A percentile compares a stretch with the other conserved stretches of the same genome.
These are phyloP conservation scores for Glyptemys insculpta DNA, from an alignment of 2,797 vertebrate genomes.

Conservation along the genomic window DNA sequence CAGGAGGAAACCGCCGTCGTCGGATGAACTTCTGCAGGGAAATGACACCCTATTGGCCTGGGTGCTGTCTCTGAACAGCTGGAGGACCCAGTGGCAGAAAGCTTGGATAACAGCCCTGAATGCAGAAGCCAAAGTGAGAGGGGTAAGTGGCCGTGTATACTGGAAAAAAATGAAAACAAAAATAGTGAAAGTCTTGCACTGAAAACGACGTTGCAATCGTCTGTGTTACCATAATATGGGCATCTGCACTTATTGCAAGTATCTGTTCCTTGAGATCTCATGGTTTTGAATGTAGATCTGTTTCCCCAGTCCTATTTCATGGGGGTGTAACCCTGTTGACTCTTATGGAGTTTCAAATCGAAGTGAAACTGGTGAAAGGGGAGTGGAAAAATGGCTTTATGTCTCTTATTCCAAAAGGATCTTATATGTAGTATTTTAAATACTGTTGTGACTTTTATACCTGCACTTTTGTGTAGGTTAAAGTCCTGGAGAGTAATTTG, in stretches of 20 bases:
- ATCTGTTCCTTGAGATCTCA: neutral
- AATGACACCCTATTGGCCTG: slow-evolving; percentile 88
- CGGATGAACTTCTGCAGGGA: slow-evolving; percentile 75
- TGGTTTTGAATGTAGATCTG: neutral
- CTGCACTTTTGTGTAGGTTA: neutral
- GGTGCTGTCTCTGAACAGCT: slow-evolving; percentile 90
- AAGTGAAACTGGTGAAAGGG: neutral
- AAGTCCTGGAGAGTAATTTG: neutral
- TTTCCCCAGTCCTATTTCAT: neutral
- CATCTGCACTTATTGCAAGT: neutral
- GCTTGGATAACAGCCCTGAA: slow-evolving; percentile 91
- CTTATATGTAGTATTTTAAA: neutral
- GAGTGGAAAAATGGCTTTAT: neutral
- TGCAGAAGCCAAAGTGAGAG: slow-evolving; percentile 80
- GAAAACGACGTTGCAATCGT: neutral
- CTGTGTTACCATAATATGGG: neutral
- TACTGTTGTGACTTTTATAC: neutral
- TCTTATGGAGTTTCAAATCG: neutral
- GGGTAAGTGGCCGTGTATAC: slow-evolving; percentile 83
- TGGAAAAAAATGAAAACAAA: neutral
- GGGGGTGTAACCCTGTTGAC: neutral
- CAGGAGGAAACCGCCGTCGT: neutral
- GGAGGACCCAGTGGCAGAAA: slow-evolving; percentile 89
- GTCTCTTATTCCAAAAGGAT: neutral
- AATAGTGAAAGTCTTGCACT: neutral